These are phyloP conservation scores for Microctonus hyperodae DNA, from an alignment of 2,888 invertebrate species.

Conservation along the genomic window DNA sequence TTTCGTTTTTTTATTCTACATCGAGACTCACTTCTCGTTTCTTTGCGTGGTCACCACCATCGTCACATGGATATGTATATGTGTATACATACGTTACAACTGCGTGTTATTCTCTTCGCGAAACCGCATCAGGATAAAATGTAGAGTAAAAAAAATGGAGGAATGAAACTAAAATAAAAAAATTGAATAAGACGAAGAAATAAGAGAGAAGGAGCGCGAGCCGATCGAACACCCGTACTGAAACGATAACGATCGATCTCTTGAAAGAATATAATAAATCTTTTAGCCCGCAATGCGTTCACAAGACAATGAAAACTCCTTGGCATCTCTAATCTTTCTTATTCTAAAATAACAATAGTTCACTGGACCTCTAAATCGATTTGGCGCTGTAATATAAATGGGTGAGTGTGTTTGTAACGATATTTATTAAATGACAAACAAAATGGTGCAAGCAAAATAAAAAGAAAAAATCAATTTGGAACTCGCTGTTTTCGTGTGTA, in stretches of 20 bases:
- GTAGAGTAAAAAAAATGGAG: slow-evolving; percentile 1
- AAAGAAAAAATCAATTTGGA: not conserved
- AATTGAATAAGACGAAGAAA: not conserved
- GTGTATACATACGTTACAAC: not conserved
- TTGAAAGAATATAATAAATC: slow-evolving; percentile 38
- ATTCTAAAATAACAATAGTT: slow-evolving; percentile 9
- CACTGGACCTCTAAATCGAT: slow-evolving; percentile 7
- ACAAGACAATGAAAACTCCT: slow-evolving; percentile 26
- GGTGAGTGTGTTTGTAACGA: slow-evolving; percentile 11
- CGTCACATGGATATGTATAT: slow-evolving; percentile 14
- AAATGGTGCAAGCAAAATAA: not conserved
- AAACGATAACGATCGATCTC: slow-evolving; percentile 40
- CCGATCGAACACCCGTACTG: slow-evolving; percentile 34
- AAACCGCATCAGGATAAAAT: slow-evolving; percentile 6
- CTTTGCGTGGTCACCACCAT: slow-evolving; percentile 33
- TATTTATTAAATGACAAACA: not conserved
- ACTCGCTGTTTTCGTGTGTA: not conserved
- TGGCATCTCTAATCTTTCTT: slow-evolving; percentile 3
- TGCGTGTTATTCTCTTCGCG: not conserved
- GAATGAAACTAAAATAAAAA: not conserved
- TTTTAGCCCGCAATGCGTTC: slow-evolving; percentile 11
- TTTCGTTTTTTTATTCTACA: slow-evolving; percentile 3
- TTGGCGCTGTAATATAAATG: not conserved
- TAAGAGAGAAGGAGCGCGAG: slow-evolving; percentile 26
- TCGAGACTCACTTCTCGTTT: slow-evolving; percentile 33